A percentile compares a stretch with the other conserved stretches of the same genome.
Conservation (phyloP, 1,140 invertebrate genomes). For the Oryzaephilus surinamensis region DNA sequence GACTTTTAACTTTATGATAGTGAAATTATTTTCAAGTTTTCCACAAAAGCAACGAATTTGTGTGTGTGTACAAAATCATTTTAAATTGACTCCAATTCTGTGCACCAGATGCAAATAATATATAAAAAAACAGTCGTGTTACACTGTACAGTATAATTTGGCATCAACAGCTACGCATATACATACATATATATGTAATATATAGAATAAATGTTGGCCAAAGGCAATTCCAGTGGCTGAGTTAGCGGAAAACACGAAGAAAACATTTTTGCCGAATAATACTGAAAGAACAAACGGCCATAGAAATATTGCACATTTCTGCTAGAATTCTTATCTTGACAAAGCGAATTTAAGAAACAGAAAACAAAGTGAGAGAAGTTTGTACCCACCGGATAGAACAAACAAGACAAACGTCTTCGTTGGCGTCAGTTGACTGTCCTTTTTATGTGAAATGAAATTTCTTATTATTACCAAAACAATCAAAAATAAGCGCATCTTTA, state of each 20-base stretch:
- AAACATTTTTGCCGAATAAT: constrained; percentile 9
- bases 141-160: constrained; percentile 14
- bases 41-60: no score
- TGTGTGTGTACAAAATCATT: no score
- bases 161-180: constrained; percentile 5
- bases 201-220: constrained; percentile 7
- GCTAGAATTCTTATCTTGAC: constrained; percentile 15
- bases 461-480: background rate
- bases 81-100: no score
- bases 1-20: no score
- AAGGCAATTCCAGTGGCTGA: constrained; percentile 12
- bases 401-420: constrained; percentile 24
- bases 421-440: constrained; percentile 21
- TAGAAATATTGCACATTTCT: constrained; percentile 17
- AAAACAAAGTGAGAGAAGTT: constrained; percentile 15
- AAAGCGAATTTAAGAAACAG: constrained; percentile 17
- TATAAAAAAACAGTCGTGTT: no score
- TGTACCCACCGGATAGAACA: constrained; percentile 17
- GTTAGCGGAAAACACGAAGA: constrained; percentile 13
- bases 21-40: no score
- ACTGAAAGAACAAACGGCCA: constrained; percentile 9
- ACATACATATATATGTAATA: no score
- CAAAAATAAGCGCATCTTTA: background rate
- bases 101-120: constrained; percentile 10
- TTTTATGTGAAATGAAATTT: constrained; percentile 1